Conservation (phyloP, 2,888 invertebrate genomes). For the Eilema depressum region DNA sequence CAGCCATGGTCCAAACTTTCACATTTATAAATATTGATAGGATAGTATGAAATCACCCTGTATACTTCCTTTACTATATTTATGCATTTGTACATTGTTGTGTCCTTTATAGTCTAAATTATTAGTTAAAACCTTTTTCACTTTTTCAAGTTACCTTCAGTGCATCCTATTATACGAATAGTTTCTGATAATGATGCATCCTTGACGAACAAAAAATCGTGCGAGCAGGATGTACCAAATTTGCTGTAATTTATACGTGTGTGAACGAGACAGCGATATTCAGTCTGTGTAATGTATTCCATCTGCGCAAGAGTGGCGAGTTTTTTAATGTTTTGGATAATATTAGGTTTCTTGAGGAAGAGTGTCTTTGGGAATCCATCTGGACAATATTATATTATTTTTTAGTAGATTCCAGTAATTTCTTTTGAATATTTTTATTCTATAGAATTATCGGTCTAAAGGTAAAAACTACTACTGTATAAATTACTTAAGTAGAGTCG, state of each 20-base stretch:
- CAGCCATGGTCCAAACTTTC: no score
- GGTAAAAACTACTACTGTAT: no score
- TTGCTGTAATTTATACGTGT: constrained; percentile 51
- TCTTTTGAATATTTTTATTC: background rate
- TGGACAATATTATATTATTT: background rate
- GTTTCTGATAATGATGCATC: constrained; percentile 55
- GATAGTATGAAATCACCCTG: no score
- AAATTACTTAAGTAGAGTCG: no score
- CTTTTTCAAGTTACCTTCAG: constrained; percentile 25
- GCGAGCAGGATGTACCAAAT: constrained; percentile 53
- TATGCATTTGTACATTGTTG: no score
- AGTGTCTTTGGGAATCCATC: background rate
- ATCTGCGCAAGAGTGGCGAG: constrained; percentile 30
- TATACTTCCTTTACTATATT: no score
- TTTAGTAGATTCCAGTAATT: background rate
- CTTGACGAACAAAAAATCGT: constrained; percentile 57
- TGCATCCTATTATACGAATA: constrained; percentile 49
- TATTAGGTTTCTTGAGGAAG: background rate
- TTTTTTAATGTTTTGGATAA: background rate
- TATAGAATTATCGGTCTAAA: background rate
- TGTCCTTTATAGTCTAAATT: no score
- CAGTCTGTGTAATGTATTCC: constrained; percentile 44
- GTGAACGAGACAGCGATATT: constrained; percentile 52
- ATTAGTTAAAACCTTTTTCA: background rate
- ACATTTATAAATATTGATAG: no score